Evolutionary conservation across 2,797 vertebrate species (phyloP).

Genomic region (Clarias platycephalus): DNA sequence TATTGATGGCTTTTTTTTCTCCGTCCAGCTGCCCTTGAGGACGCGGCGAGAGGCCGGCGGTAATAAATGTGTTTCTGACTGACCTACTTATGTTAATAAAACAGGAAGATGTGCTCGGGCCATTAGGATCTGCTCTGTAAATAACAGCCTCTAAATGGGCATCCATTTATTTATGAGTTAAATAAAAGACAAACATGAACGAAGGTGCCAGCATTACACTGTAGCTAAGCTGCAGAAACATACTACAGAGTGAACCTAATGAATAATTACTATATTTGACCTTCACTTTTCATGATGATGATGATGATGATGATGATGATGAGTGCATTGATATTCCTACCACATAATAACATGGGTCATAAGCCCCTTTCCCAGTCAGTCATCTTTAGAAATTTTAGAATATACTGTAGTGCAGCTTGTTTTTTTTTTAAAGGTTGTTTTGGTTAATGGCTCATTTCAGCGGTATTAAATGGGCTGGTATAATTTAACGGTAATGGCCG

Average conservation of each 20-base stretch:
- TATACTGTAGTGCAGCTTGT: not conserved
- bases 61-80: slow-evolving; percentile 67
- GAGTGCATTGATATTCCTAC: not conserved
- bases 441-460: slow-evolving; percentile 15
- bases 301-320: not conserved
- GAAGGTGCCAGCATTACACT: too few species aligned
- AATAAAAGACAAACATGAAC: not conserved
- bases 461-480: not conserved
- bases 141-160: slow-evolving; percentile 45
- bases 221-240: not conserved
- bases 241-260: not conserved
- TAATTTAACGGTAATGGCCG: slow-evolving; percentile 25
- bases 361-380: not conserved
- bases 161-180: not conserved
- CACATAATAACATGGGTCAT: not conserved
- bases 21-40: not conserved
- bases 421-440: not conserved
- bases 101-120: slow-evolving; percentile 53
- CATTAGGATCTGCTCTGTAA: slow-evolving; percentile 67
- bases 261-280: not conserved
- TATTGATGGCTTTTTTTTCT: not conserved
- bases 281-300: slow-evolving; percentile 2
- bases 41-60: slow-evolving; percentile 36
- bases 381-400: not conserved
- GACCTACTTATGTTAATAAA: slow-evolving; percentile 67